Percentiles rank a stretch among this genome's conserved stretches.
Evolutionary conservation across 2,797 vertebrate species (phyloP).

Genomic region (Muraenolepis orangiensis): DNA sequence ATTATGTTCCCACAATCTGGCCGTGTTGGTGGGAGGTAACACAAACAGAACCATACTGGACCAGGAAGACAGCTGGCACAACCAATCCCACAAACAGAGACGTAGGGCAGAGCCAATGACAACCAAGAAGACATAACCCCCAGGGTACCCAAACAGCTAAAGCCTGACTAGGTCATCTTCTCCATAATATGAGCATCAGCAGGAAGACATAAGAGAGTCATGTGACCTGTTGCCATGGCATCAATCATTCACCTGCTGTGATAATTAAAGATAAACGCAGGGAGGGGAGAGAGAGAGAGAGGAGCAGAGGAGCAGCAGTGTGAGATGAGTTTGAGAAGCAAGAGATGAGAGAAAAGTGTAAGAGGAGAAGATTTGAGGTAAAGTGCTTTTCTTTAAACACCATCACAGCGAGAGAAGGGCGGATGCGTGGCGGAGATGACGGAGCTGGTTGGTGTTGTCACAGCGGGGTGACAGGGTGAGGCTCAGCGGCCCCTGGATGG

Average conservation of each 20-base stretch:
- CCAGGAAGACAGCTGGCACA: background rate
- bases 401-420: background rate
- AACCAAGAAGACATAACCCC: background rate
- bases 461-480: background rate
- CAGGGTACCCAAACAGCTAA: background rate
- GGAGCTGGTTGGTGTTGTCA: background rate
- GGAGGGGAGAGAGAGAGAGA: background rate
- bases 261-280: slow-evolving; percentile 1
- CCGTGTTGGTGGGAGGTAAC: background rate
- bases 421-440: background rate
- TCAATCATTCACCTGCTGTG: slow-evolving; percentile 2
- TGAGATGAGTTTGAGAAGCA: too few species aligned
- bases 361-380: background rate
- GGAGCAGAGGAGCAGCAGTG: too few species aligned
- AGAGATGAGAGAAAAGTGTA: background rate
- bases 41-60: background rate
- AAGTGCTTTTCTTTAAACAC: background rate
- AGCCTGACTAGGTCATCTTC: background rate
- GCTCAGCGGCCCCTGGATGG: background rate
- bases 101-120: background rate
- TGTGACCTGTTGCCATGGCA: background rate
- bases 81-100: background rate
- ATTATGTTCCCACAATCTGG: background rate
- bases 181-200: background rate
- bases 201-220: background rate